Evolutionary conservation across 2,888 invertebrate species (phyloP).

Genomic region (Drymonia ruficornis): DNA sequence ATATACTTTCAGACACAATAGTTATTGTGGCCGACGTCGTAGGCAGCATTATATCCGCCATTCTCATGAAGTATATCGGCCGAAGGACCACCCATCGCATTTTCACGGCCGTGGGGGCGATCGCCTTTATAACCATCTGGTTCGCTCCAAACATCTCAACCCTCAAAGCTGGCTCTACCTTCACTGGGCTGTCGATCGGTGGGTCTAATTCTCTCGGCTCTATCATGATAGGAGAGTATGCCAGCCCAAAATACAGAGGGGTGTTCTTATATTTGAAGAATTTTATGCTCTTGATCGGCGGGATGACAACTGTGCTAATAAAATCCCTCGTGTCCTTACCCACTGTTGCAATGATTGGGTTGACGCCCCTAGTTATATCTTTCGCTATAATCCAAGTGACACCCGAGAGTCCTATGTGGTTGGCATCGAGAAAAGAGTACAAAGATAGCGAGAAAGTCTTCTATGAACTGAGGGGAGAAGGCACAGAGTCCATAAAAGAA

Average conservation of each 20-base stretch:
- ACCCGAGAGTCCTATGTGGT: background rate
- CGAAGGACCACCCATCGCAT: conserved; percentile 42
- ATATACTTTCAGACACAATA: too few relatives aligned
- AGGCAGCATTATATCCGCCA: too few relatives aligned
- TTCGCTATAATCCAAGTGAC: background rate
- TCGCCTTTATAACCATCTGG: conserved; percentile 31
- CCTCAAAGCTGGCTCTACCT: conserved; percentile 27
- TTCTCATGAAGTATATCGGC: conserved; percentile 22
- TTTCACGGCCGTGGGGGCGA: conserved; percentile 61
- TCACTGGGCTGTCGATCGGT: conserved; percentile 21
- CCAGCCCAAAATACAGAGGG: conserved; percentile 80
- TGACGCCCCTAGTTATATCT: background rate
- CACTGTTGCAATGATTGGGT: background rate
- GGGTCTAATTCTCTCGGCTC: conserved; percentile 49
- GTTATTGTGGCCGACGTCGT: too few relatives aligned
- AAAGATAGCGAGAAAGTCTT: background rate
- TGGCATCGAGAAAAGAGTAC: background rate
- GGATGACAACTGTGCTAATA: conserved; percentile 4
- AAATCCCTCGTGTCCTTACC: background rate
- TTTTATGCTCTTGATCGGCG: conserved; percentile 28
- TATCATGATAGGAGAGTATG: conserved; percentile 73
- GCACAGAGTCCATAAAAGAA: background rate
- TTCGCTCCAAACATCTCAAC: conserved; percentile 18
- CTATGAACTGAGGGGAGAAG: background rate
- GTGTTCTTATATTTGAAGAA: conserved; percentile 63